Percentiles rank a stretch among this genome's conserved stretches.
phyloP scores from a whole-genome alignment of 2,797 vertebrate species.

The Nannoperca obscura region DNA sequence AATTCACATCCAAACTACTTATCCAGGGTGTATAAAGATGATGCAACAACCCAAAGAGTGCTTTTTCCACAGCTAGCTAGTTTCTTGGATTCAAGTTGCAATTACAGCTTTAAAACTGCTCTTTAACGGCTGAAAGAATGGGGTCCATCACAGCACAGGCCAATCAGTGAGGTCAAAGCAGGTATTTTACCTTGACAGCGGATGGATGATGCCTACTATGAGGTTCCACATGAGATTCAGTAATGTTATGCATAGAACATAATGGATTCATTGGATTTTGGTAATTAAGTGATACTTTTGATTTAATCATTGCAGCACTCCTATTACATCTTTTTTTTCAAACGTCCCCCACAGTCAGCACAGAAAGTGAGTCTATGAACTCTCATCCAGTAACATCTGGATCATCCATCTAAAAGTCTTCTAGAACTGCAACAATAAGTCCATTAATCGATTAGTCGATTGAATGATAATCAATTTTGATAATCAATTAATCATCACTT shows the following conservation, averaged over 20 bases:
- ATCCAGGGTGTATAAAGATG: no score
- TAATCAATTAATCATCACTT: no score
- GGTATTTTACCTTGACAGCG: constrained; percentile 21
- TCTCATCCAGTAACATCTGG: not conserved
- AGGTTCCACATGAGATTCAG: not conserved
- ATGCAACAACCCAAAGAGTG: not conserved
- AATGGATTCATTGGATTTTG: not conserved
- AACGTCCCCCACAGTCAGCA: not conserved
- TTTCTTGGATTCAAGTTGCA: constrained; percentile 57
- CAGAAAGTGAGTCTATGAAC: not conserved
- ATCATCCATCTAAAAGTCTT: not conserved
- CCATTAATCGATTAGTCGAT: no score
- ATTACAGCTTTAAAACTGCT: constrained; percentile 71
- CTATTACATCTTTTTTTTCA: not conserved
- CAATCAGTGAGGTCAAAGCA: constrained; percentile 31
- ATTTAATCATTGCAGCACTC: not conserved
- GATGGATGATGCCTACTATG: not conserved
- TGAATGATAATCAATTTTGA: not conserved
- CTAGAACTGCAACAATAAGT: not conserved
- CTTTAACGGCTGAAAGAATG: not conserved
- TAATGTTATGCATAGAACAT: not conserved
- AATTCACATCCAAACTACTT: not conserved
- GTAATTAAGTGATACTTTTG: not conserved
- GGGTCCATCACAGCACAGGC: not conserved
- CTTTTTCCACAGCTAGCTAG: not conserved